Evolutionary conservation across 2,797 vertebrate species (phyloP).

Genomic region (Phrynocephalus vlangalii): DNA sequence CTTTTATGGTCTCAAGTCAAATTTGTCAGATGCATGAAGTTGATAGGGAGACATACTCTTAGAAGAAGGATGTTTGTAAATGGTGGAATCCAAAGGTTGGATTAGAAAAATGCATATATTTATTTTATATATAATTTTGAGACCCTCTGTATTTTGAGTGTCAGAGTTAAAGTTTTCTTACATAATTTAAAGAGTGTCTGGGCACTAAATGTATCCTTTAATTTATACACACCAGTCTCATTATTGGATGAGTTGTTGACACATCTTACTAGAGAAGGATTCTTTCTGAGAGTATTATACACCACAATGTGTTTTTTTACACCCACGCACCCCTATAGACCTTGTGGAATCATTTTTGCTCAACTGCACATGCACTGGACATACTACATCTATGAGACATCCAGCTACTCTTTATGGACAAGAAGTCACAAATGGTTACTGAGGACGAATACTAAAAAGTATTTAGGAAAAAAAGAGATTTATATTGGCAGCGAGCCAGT

Average conservation of each 20-base stretch:
- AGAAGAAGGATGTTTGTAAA: background rate
- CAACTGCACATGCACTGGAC: background rate
- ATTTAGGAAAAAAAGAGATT: background rate
- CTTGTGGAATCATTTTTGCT: background rate
- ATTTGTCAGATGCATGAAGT: background rate
- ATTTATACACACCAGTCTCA: background rate
- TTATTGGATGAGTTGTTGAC: background rate
- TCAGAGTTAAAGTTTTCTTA: background rate
- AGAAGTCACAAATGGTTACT: background rate
- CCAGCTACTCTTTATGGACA: background rate
- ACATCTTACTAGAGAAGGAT: background rate
- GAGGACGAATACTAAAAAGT: background rate
- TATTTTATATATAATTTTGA: background rate
- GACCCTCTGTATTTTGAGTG: background rate
- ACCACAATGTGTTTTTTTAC: background rate
- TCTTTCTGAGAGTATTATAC: background rate
- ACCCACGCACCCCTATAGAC: background rate
- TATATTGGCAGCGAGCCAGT: background rate
- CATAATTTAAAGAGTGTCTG: background rate
- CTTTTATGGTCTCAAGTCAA: background rate
- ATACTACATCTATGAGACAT: background rate
- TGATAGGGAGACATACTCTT: background rate
- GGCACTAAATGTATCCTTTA: background rate
- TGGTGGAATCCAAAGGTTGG: background rate
- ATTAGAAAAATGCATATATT: background rate